A percentile compares a stretch with the other conserved stretches of the same genome.
These are phyloP conservation scores for Odontophorus gujanensis DNA, from an alignment of 2,113 vertebrate genomes.

Conservation along the genomic window DNA sequence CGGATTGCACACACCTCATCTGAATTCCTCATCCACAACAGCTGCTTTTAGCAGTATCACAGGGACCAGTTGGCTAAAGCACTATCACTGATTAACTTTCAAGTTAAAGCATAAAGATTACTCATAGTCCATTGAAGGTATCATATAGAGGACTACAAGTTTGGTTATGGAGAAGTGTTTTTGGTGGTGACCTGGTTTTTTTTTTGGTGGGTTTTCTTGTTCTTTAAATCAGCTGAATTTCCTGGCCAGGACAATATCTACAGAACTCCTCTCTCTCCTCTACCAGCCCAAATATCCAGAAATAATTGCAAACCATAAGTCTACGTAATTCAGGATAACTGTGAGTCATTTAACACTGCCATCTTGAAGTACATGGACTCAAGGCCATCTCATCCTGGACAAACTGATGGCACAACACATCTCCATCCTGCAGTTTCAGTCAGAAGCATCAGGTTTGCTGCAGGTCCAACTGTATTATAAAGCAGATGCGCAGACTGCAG, in stretches of 20 bases:
- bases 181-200: not conserved
- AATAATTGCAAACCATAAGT: not conserved
- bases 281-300: not conserved
- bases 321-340: not conserved
- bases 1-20: not conserved
- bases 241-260: not conserved
- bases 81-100: not conserved
- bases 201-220: not conserved
- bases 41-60: not conserved
- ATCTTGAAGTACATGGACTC: not conserved
- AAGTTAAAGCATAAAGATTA: not conserved
- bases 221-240: not conserved
- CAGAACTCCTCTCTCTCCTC: not conserved
- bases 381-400: not conserved
- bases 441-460: not conserved
- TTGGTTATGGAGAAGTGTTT: not conserved
- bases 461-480: not conserved
- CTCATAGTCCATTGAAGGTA: not conserved
- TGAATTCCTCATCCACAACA: not conserved
- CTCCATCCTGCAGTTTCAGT: constrained; percentile 35
- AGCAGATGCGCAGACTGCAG: not conserved
- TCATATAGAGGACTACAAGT: no score
- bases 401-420: not conserved
- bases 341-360: not conserved
- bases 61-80: not conserved